Base-by-base conservation (phyloP, 2,888 invertebrate genomes). In the Mesopsocus fuscifrons region DNA sequence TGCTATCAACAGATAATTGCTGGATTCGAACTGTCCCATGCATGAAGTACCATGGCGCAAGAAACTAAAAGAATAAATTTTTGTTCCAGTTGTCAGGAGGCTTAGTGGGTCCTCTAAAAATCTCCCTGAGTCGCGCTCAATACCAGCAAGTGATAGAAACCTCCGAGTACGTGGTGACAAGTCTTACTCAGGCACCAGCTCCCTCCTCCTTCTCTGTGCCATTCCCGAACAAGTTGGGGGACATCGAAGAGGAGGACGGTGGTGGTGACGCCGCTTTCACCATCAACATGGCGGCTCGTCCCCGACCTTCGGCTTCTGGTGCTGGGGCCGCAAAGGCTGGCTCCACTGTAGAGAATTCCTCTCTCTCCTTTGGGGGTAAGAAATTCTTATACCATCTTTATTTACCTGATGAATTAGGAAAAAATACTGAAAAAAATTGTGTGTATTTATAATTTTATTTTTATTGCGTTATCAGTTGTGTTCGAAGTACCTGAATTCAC, bases 111-210 rank as follows among this genome's bases (percentile, higher is more conserved):
- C 79, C 82, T 0, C 62, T 94, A 42, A 84, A 87, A 61, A 74
- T 94, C 26, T 84, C 85, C 1, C 64, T 94, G 40, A 78, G 83
- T 1, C 76, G 88, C 41, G 72, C 74, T 43, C 91, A 92, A 58
- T 94, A 91, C 59, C 84, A 88, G 57, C 92, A 92, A 61, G 64
- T 94, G 34, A 62, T 89, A 47, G 83, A 84, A 52, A 81, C 84
- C 1, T 51, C 68, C 18, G 61, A 67, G 34, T 53, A 55, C 32
- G 44, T 62, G 20, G 52, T 61, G 40, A 55, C 57, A 6, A 58
- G 59, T 22, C 9, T 23, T 21, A 34, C 32, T 5, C 40, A 17
- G 40, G 20, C 20, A 6, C 17, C 38, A 5, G 38, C 15, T 20
- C 38, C 38, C 11, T 16, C 34, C 50, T n/a, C n/a, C n/a, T n/a